Evolutionary conservation across 1,140 invertebrate genomes (phyloP), one percentile per base, ranked within the genome.

Genomic region (Cardiocondyla obscurior): DNA sequence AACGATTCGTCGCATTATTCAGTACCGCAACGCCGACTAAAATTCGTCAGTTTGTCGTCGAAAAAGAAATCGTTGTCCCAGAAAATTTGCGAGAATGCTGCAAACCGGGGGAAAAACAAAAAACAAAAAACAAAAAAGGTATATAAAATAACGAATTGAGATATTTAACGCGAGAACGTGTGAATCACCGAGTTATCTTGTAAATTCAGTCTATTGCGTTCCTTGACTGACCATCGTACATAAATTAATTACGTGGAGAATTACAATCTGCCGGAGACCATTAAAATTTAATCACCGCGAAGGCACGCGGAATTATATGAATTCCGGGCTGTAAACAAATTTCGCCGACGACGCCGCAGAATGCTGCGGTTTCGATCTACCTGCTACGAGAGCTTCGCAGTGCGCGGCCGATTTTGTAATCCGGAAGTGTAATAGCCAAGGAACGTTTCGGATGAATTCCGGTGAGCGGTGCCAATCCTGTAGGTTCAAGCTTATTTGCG

Each of bases 401-500:
- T n/a, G n/a, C 36, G 42, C 28, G 65, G 25, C 33, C 25, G 64
- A 28, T 42, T 49, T 36, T 58, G 25, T 57, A 81, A 81, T 72
- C 25, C 65, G 76, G 28, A 70, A 67, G 49, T 55, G 49, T 44
- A 67, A 33, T 55, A 28, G 36, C 28, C 36, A 58, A 81, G 36
- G 44, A 14, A 51, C 51, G 65, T 81, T 57, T 8, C 16, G 49
- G 8, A 81, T 55, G 25, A 51, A 72, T 57, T 72, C 36, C 36
- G 39, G 67, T 44, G 53, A 73, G 2, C 39, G 10, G 22, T 81
- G 76, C 77, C 69, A 82, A 57, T 62, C n/a, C 28, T 30, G 36
- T 79, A 65, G 69, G 51, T 79, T 83, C 28, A 12, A 49, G 19
- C 42, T 79, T 83, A 69, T 83, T 79, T 83, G 28, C 60, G 42